Percentiles rank a stretch among this genome's conserved stretches.
phyloP scores from a whole-genome alignment of 2,888 invertebrate species.

The Athripsodes cinereus region DNA sequence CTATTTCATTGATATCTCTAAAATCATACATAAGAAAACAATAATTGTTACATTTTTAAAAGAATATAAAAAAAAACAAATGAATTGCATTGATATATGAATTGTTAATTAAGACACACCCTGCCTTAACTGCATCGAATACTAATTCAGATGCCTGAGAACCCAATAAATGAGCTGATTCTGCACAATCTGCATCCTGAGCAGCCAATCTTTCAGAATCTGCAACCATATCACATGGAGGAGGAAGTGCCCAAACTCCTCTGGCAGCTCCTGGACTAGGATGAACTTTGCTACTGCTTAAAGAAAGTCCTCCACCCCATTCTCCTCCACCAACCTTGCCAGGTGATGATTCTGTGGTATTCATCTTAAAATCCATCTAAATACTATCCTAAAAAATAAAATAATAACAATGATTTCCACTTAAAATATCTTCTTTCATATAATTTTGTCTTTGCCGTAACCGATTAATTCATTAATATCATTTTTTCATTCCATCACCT shows the following conservation, averaged over 20 bases:
- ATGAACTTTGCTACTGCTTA: conserved; percentile 56
- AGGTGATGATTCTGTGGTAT: conserved; percentile 14
- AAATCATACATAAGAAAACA: background rate
- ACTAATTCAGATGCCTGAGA: conserved; percentile 61
- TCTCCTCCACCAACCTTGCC: conserved; percentile 12
- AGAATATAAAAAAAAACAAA: background rate
- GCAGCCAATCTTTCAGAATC: conserved; percentile 52
- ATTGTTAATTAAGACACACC: conserved; percentile 46
- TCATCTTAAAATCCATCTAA: background rate
- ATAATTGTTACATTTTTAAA: background rate
- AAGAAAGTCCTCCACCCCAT: conserved; percentile 32
- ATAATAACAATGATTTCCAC: too few relatives aligned
- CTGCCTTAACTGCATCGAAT: conserved; percentile 80
- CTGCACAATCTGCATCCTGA: conserved; percentile 38
- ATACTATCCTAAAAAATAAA: too few relatives aligned
- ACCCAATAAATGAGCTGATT: conserved; percentile 37
- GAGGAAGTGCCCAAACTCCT: conserved; percentile 82
- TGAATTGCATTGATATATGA: too few relatives aligned
- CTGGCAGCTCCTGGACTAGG: conserved; percentile 86
- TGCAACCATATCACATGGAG: conserved; percentile 73
- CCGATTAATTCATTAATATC: too few relatives aligned
- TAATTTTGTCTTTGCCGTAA: too few relatives aligned
- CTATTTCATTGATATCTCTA: conserved; percentile 78
- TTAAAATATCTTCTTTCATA: too few relatives aligned
- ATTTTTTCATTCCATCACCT: too few relatives aligned